Evolutionary conservation across 2,888 invertebrate species (phyloP), one percentile per base, ranked within the genome.

Genomic region (Tuta absoluta): DNA sequence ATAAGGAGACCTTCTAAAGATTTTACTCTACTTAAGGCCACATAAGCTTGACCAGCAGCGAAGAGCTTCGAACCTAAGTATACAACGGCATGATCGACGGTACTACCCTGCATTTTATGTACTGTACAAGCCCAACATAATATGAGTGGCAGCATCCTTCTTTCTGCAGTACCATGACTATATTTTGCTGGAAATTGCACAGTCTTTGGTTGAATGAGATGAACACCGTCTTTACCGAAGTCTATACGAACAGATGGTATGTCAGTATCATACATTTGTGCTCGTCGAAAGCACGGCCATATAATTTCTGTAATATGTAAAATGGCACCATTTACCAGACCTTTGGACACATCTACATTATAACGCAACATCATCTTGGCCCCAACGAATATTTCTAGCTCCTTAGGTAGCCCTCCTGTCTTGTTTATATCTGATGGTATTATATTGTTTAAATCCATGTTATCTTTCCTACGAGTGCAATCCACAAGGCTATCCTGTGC

Each of bases 111-210:
- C n/a, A n/a, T n/a, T n/a, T n/a, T n/a, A n/a, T n/a, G n/a, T n/a
- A n/a, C n/a, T n/a, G n/a, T n/a, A n/a, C n/a, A n/a, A n/a, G n/a
- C n/a, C n/a, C n/a, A n/a, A n/a, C n/a, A n/a, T n/a, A n/a, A n/a
- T 10, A 4, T 33, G 33, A 33, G 33, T 67, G 71, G 70, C 48
- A 73, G 51, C 72, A 72, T 71, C 56, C 71, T 68, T 67, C 69
- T 19, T 67, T 71, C 71, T 19, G 67, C 68, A 63, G 67, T 71
- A 19, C 51, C 51, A n/a, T 51, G 51, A 21, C 68, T 71, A 60
- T 69, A 69, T 68, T 72, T 72, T 62, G 67, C 69, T 61, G 66
- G 67, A 63, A 71, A 72, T 63, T 73, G 70, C 63, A 70, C 65
- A 28, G 68, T 63, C 65, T 62, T 73, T 10, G 67, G 67, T 59